Evolutionary conservation across 2,797 vertebrate species (phyloP), one percentile per base, ranked within the genome.

Genomic region (Gambusia yucatana): DNA sequence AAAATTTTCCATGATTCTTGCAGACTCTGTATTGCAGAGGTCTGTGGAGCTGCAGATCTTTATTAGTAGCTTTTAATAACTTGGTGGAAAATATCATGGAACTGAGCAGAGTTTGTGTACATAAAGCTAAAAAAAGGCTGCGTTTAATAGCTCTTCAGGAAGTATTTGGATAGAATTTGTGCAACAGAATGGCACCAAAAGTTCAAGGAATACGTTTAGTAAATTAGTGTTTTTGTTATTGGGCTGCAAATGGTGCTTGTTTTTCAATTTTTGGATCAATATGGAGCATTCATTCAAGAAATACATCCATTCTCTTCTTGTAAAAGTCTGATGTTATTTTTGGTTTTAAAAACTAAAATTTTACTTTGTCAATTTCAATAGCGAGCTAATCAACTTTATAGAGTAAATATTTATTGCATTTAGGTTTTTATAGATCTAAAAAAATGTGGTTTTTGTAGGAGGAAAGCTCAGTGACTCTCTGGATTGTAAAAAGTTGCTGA

Each of bases 21-120:
- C 33, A 65, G 22, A 43, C 39, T 69, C 39, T 69, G 20, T n/a
- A 69, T 39, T 25, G 9, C 22, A 69, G 39, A 20, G 65, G 36
- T 69, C 22, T 69, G 65, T 25, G 22, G 22, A 41, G 39, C 20
- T 5, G 20, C 39, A 22, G 20, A 30, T 36, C 65, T 4, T 44
- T 11, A 2, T 28, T 17, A 8, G 67, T 70, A 14, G 41, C 67
- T 70, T 70, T 69, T 69, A 69, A 69, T 69, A 43, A 43, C 65
- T 69, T 43, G 39, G 65, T 69, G 39, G 65, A 69, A 69, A 43
- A 67, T 67, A 67, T 39, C 3, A 65, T 39, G 25, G 63, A 67
- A 69, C 10, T 69, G 65, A 69, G 39, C 9, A n/a, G 11, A 41
- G 39, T 69, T 69, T 69, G 39, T 69, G 10, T 41, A 43, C 5